Conservation (phyloP, 2,888 invertebrate species). For the Coelopa pilipes region DNA sequence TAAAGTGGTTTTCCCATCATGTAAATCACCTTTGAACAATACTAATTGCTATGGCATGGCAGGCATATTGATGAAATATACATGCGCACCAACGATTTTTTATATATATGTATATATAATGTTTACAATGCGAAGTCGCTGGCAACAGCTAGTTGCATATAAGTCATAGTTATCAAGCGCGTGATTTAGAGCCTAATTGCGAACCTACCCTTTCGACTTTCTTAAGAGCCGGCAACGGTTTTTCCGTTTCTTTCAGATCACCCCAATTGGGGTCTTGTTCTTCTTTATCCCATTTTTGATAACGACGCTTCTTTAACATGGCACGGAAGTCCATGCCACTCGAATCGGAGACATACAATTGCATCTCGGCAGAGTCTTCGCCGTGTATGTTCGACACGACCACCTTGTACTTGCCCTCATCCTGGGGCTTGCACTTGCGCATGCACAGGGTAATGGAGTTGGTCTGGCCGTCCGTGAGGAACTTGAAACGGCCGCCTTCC, state of each 20-base stretch:
- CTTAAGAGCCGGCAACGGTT: conserved; percentile 86
- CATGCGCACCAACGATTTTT: background rate
- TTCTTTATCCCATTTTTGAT: conserved; percentile 91
- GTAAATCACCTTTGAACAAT: no score
- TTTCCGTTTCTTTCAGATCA: conserved; percentile 90
- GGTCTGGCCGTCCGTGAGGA: conserved; percentile 92
- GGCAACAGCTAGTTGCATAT: no score
- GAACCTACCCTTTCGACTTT: conserved; percentile 89
- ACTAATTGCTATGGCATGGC: no score
- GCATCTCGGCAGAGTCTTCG: conserved; percentile 95
- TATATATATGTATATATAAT: conserved; percentile 10
- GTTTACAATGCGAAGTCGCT: background rate
- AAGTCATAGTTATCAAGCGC: background rate
- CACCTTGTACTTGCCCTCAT: conserved; percentile 96
- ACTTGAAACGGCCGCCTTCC: conserved; percentile 95
- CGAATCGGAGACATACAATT: conserved; percentile 95
- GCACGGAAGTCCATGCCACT: conserved; percentile 99
- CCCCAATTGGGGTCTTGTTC: conserved; percentile 94
- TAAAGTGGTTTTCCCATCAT: no score
- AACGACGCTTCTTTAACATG: conserved; percentile 95
- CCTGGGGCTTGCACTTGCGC: conserved; percentile 94
- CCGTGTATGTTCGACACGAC: conserved; percentile 94
- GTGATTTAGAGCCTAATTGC: background rate
- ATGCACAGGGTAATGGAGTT: conserved; percentile 94
- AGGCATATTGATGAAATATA: no score